These are phyloP conservation scores for Brachionus rubens DNA, from an alignment of 1,140 invertebrate species.

Conservation along the genomic window DNA sequence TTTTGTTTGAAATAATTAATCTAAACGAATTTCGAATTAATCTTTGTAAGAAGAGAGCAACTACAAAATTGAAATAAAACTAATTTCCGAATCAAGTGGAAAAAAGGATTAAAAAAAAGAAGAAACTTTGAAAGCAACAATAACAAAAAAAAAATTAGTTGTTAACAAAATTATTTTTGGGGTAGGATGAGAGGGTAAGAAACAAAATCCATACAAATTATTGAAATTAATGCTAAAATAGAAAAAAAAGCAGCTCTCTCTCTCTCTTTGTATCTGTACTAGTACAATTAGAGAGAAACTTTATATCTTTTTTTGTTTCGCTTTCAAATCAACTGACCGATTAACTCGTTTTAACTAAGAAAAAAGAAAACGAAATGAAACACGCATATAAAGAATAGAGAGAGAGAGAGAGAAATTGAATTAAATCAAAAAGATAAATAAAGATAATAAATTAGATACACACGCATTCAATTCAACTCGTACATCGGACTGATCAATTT, in stretches of 20 bases:
- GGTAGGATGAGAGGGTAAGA: not conserved
- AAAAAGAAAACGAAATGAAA: conserved; percentile 19
- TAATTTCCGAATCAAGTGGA: conserved; percentile 42
- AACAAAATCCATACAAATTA: too few relatives aligned
- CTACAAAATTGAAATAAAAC: not conserved
- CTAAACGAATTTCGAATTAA: not conserved
- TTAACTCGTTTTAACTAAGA: conserved; percentile 5
- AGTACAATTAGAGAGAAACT: not conserved
- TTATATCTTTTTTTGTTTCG: conserved; percentile 13
- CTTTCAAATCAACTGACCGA: conserved; percentile 34
- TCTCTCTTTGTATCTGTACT: too few relatives aligned
- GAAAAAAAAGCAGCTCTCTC: too few relatives aligned
- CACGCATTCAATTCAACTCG: too few relatives aligned
- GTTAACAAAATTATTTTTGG: too few relatives aligned
- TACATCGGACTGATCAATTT: too few relatives aligned
- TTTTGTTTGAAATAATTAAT: conserved; percentile 4
- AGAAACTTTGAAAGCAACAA: too few relatives aligned
- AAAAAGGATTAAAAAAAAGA: not conserved
- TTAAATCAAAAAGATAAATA: too few relatives aligned
- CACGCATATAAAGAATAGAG: not conserved
- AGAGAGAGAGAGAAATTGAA: too few relatives aligned
- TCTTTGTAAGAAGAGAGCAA: not conserved
- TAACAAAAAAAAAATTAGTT: too few relatives aligned
- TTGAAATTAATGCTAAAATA: too few relatives aligned
- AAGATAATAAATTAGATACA: too few relatives aligned